A percentile compares a stretch with the other conserved stretches of the same genome.
Conservation (phyloP, 2,113 vertebrate species). For the Chloropsis cyanopogon region DNA sequence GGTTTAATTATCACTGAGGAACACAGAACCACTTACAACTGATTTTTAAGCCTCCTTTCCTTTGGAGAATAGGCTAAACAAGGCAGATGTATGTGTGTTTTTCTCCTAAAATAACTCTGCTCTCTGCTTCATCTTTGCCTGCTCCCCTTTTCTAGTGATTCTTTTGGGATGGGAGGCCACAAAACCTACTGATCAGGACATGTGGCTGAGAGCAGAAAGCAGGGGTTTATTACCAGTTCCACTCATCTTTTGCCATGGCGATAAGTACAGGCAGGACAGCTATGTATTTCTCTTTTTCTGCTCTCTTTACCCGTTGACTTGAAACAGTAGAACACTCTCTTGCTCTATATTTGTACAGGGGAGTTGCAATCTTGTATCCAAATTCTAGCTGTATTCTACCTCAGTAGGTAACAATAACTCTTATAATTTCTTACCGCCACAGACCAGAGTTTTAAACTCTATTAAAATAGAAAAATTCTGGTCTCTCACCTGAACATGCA, state of each 20-base stretch:
- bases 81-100: fast-evolving
- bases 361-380: background rate
- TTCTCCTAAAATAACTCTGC: background rate
- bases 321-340: background rate
- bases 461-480: background rate
- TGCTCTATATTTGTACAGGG: background rate
- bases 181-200: background rate
- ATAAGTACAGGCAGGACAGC: background rate
- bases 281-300: background rate
- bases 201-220: background rate
- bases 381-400: background rate
- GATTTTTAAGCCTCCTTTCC: background rate
- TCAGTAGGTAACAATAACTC: background rate
- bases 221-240: background rate
- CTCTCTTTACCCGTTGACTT: background rate
- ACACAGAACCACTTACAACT: background rate
- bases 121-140: background rate
- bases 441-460: background rate
- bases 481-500: background rate
- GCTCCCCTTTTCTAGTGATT: background rate
- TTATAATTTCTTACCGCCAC: background rate
- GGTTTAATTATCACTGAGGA: background rate
- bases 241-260: background rate
- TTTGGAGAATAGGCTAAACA: background rate
- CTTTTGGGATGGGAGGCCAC: background rate